Conservation (phyloP, 1,140 invertebrate genomes). For the Drosophila santomea region DNA sequence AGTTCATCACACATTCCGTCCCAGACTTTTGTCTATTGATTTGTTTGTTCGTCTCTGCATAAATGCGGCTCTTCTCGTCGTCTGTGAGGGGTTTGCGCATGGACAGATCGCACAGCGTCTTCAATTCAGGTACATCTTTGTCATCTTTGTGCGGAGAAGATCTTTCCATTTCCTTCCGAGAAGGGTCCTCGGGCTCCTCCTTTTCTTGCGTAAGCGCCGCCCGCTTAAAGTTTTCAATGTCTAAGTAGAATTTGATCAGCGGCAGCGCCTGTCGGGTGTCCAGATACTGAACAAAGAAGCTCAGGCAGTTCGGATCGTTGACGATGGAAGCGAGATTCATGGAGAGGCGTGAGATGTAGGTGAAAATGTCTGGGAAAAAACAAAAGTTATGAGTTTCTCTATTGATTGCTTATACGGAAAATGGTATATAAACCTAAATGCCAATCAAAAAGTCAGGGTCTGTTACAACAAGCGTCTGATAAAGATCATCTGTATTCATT, state of each 20-base stretch:
- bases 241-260: constrained; percentile 90
- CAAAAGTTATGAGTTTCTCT: background rate
- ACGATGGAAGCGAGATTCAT: constrained; percentile 89
- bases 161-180: background rate
- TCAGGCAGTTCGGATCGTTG: constrained; percentile 88
- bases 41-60: constrained; percentile 80
- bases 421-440: too few relatives aligned
- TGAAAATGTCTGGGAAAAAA: constrained; percentile 67
- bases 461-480: too few relatives aligned
- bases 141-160: constrained; percentile 46
- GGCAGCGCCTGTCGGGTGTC: constrained; percentile 86
- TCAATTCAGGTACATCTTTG: constrained; percentile 81
- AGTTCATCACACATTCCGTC: background rate
- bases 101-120: constrained; percentile 77
- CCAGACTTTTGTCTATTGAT: constrained; percentile 45
- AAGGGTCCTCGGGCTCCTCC: background rate
- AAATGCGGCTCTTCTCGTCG: constrained; percentile 83
- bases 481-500: background rate
- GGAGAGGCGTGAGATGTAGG: constrained; percentile 74
- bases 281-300: constrained; percentile 91
- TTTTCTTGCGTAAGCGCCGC: constrained; percentile 50
- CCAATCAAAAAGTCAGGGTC: too few relatives aligned
- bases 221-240: constrained; percentile 88
- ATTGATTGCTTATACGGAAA: too few relatives aligned
- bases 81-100: constrained; percentile 83